Evolutionary conservation across 2,113 vertebrate genomes (phyloP), one percentile per base, ranked within the genome.

Genomic region (Macrotus californicus): DNA sequence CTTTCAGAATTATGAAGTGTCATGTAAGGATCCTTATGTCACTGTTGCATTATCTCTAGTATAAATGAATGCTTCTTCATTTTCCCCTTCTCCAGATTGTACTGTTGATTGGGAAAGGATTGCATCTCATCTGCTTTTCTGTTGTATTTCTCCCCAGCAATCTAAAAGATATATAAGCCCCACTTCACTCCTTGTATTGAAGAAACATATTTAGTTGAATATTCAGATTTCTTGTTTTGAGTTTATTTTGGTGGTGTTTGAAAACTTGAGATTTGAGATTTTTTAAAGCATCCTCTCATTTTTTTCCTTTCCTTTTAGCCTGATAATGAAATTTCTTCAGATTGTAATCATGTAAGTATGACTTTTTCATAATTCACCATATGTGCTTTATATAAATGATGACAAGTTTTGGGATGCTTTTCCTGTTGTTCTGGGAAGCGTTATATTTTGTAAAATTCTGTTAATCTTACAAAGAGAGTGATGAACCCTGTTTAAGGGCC

Each of bases 301-400:
- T 87, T 89, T 76, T 97, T 69, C 29, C 61, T 79, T 94, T 95
- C 64, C 95, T 94, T 96, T 72, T 98, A 99, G 98, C 98, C 99
- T 98, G 99, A 99, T 92, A 99, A 99, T 7, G 99, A 99, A 98
- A 99, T 99, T 54, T 99, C 99, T 69, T 97, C 99, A 31, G 99
- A 99, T 91, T 99, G 99, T 98, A 99, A 99, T 98, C 99, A 99
- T 34, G 99, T 99, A 98, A 99, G 99, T 99, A 96, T 94, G 73
- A 31, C 22, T 85, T 87, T 91, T 96, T 52, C 94, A 76, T 83
- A 66, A 66, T 84, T 88, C 2, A 6, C 22, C 79, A 59, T 97
- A 75, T 86, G 54, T 87, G 48, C 76, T 73, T 94, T 91, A 29
- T 96, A 76, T 80, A 70, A 87, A 56, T 36, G 31, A 80, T 87